These are phyloP conservation scores for Epsilonema sp. DNA, from an alignment of 2,888 invertebrate species.

Conservation along the genomic window DNA sequence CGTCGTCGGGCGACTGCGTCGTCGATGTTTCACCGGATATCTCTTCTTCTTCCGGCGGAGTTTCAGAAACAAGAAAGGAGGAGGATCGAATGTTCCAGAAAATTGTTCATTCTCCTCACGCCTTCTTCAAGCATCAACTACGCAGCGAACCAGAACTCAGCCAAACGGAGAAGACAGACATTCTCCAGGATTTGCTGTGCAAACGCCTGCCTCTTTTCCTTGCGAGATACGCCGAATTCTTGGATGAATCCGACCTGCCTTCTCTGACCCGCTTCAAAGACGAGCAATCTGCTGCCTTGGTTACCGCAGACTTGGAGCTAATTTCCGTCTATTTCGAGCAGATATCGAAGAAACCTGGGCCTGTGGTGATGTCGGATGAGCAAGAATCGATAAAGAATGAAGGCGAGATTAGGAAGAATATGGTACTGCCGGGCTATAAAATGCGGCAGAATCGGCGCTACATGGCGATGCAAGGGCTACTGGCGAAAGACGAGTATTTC, in stretches of 20 bases:
- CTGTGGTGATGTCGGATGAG: constrained; percentile 42
- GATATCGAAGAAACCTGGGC: neutral
- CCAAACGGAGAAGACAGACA: neutral
- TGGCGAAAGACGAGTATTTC: no score
- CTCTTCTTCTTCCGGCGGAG: no score
- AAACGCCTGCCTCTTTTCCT: neutral
- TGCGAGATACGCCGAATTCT: neutral
- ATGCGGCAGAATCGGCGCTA: no score
- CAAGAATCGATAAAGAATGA: constrained; percentile 47
- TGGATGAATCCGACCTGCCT: neutral
- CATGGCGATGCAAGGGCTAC: no score
- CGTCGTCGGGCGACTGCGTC: no score
- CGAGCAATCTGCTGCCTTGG: no score
- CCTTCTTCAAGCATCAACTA: neutral
- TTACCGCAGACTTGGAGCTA: no score
- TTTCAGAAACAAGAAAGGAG: no score
- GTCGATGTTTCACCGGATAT: no score
- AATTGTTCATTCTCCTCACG: neutral
- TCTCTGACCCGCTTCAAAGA: neutral
- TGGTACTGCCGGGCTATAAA: no score
- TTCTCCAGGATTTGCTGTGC: neutral
- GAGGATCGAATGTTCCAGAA: neutral
- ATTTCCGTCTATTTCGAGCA: neutral
- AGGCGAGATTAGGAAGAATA: no score
- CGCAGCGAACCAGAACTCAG: neutral